Evolutionary conservation across 2,888 invertebrate genomes (phyloP), one percentile per base, ranked within the genome.

Genomic region (Clistopyga incitator): DNA sequence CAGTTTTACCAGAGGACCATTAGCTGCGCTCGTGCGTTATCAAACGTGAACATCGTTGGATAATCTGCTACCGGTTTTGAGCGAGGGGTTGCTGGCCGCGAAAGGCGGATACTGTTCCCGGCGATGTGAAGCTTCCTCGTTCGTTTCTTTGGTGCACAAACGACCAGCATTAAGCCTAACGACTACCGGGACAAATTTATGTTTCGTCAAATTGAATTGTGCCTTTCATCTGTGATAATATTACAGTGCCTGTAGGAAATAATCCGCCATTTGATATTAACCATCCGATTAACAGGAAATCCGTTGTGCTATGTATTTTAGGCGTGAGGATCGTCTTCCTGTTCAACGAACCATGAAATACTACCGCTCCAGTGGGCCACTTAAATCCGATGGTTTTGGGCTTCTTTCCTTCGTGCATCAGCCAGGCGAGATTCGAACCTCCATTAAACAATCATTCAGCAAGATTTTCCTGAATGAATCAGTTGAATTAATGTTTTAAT

Each of bases 51-150:
- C 6, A 74, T 74, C 74, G 34, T 18, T 47, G 47, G 6, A 61
- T 34, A 50, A 61, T 74, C 15, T 20, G 61, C 61, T 74, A 74
- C 74, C 74, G 61, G 74, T 61, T 61, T 74, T 13, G 29, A 18
- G 52, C 20, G 18, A 45, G 47, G 23, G 34, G 54, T 54, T 54
- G 54, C 3, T 18, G 34, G 8, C 15, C 25, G 47, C 15, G 18
- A 29, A n/a, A 52, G 67, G 6, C 25, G 47, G n/a, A 34, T 54
- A 34, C 34, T 61, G 34, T 34, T 61, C n/a, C 2, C 34, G 6
- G 38, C 34, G 38, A 18, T 18, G 64, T 42, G 13, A 3, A 64
- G n/a, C 25, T 29, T 50, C 50, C 67, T 45, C 65, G 65, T 65
- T 42, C 10, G 25, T 18, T 65, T 45, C 42, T 23, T 20, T 45